A percentile compares a stretch with the other conserved stretches of the same genome.
Conservation (phyloP, 2,797 vertebrate species). For the Percopsis omiscomaycus region DNA sequence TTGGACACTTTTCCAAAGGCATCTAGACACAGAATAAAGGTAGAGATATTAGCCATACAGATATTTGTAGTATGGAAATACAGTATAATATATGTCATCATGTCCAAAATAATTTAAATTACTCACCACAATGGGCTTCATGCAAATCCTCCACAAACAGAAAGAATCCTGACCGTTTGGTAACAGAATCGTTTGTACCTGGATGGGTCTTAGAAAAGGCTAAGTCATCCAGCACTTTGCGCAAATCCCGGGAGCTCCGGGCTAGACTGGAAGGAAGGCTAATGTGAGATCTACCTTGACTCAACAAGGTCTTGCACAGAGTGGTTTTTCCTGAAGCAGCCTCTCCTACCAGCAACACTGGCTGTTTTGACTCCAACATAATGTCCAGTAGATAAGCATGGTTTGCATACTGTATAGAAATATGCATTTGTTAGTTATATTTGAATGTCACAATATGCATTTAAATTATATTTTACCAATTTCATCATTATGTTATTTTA, state of each 20-base stretch:
- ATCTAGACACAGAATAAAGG: conserved; percentile 65
- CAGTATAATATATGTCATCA: background rate
- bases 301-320: conserved; percentile 73
- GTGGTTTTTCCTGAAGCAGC: conserved; percentile 80
- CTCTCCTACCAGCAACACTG: conserved; percentile 82
- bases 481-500: background rate
- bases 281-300: conserved; percentile 61
- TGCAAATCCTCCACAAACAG: conserved; percentile 70
- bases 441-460: background rate
- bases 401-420: conserved; percentile 66
- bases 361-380: conserved; percentile 74
- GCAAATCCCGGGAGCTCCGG: conserved; percentile 66
- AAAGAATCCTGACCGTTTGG: conserved; percentile 45
- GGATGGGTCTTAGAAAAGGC: conserved; percentile 21
- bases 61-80: background rate
- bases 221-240: conserved; percentile 62
- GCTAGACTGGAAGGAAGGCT: conserved; percentile 63
- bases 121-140: conserved; percentile 66
- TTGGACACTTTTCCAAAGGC: conserved; percentile 66
- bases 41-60: background rate
- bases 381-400: conserved; percentile 74
- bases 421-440: conserved; percentile 4
- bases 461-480: background rate
- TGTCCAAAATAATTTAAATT: background rate
- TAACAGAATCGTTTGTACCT: background rate